Percentiles rank a stretch among this genome's conserved stretches.
Evolutionary conservation across 1,140 invertebrate genomes (phyloP).

Genomic region (Oryzaephilus surinamensis): DNA sequence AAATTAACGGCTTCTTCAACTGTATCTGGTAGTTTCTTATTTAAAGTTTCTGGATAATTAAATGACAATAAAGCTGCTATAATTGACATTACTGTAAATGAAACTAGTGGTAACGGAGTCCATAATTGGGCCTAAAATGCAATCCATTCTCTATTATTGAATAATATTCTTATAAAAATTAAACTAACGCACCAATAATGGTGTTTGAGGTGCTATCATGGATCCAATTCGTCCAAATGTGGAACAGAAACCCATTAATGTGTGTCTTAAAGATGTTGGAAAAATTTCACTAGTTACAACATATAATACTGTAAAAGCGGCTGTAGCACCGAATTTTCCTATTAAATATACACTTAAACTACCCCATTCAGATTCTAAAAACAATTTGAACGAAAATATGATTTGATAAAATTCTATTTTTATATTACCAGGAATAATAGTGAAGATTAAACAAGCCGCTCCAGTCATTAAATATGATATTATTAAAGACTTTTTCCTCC

Average conservation of each 20-base stretch:
- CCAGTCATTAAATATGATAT: conserved; percentile 48
- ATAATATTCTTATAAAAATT: conserved; percentile 1
- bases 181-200: conserved; percentile 46
- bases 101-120: conserved; percentile 43
- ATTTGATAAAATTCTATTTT: not conserved
- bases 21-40: conserved; percentile 54
- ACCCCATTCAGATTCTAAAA: conserved; percentile 10
- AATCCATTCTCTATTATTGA: conserved; percentile 3
- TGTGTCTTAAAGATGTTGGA: conserved; percentile 54
- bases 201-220: conserved; percentile 58
- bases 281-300: conserved; percentile 64
- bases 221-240: conserved; percentile 60
- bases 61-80: conserved; percentile 49
- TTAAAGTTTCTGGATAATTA: conserved; percentile 58
- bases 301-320: conserved; percentile 58
- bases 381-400: too few relatives aligned
- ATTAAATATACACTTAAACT: conserved; percentile 47
- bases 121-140: conserved; percentile 23
- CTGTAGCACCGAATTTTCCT: conserved; percentile 64
- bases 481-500: conserved; percentile 47
- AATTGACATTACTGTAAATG: conserved; percentile 55
- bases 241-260: conserved; percentile 53
- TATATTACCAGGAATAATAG: conserved; percentile 12
- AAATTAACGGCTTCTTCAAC: conserved; percentile 55
- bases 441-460: conserved; percentile 24